Percentiles rank a stretch among this genome's conserved stretches.
phyloP scores from a whole-genome alignment of 2,797 vertebrate species.

The Paguma larvata region DNA sequence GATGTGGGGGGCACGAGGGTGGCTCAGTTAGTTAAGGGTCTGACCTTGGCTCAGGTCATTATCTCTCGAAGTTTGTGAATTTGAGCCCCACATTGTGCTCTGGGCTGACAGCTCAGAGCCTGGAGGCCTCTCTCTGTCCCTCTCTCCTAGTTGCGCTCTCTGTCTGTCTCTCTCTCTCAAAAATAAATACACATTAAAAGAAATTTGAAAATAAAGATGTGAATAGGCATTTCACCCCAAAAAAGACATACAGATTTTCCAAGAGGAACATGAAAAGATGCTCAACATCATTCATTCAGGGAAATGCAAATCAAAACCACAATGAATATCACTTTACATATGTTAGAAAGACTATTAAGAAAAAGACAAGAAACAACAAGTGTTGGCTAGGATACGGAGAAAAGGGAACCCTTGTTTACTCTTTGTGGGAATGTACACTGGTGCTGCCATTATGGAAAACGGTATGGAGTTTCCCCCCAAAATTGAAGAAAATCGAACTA shows the following conservation, averaged over 20 bases:
- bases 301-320: neutral
- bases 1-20: too few relatives aligned
- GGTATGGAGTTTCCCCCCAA: neutral
- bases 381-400: neutral
- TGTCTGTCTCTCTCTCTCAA: too few relatives aligned
- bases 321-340: neutral
- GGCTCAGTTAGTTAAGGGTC: too few relatives aligned
- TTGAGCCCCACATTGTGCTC: too few relatives aligned
- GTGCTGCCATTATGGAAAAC: neutral
- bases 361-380: neutral
- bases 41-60: too few relatives aligned
- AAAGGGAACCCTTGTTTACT: neutral
- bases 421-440: neutral
- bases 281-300: neutral
- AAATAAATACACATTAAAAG: too few relatives aligned
- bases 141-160: too few relatives aligned
- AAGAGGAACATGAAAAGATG: neutral
- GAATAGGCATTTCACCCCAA: neutral
- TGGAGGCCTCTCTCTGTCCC: too few relatives aligned
- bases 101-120: too few relatives aligned
- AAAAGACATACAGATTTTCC: neutral
- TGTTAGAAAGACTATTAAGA: neutral
- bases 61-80: too few relatives aligned
- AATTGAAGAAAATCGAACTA: neutral
- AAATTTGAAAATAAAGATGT: neutral